These are phyloP conservation scores for Sinella curviseta DNA, from an alignment of 1,140 invertebrate genomes.

Conservation along the genomic window DNA sequence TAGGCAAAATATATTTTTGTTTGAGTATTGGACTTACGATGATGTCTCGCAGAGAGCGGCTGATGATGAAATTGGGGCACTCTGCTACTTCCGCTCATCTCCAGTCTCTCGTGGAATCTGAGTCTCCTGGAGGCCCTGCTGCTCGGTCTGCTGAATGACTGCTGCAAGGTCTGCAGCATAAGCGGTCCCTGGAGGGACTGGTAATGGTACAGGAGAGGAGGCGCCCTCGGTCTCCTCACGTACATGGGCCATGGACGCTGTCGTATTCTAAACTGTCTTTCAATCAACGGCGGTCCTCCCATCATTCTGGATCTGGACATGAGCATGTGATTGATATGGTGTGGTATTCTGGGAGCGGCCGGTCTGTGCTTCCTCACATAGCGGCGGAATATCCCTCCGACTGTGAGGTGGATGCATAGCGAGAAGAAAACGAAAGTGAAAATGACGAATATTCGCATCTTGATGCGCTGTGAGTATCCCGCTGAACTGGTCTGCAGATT, in stretches of 20 bases:
- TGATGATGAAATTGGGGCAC: conserved; percentile 21
- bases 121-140: neutral
- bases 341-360: neutral
- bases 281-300: neutral
- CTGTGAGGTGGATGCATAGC: conserved; percentile 12
- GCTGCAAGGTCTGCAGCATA: neutral
- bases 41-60: neutral
- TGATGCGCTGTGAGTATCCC: neutral
- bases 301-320: neutral
- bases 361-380: conserved; percentile 32
- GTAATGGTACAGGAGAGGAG: neutral
- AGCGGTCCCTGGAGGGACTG: neutral
- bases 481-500: neutral
- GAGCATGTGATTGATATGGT: neutral
- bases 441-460: neutral
- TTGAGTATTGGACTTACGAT: conserved; percentile 18
- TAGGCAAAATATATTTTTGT: too few relatives aligned
- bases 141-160: neutral
- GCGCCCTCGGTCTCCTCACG: conserved; percentile 24
- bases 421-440: conserved; percentile 22
- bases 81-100: neutral
- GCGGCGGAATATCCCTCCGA: conserved; percentile 34
- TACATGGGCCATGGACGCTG: conserved; percentile 27
- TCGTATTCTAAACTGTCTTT: conserved; percentile 10
- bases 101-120: neutral